Conservation (phyloP, 2,797 vertebrate species). For the Eulemur rubriventer region DNA sequence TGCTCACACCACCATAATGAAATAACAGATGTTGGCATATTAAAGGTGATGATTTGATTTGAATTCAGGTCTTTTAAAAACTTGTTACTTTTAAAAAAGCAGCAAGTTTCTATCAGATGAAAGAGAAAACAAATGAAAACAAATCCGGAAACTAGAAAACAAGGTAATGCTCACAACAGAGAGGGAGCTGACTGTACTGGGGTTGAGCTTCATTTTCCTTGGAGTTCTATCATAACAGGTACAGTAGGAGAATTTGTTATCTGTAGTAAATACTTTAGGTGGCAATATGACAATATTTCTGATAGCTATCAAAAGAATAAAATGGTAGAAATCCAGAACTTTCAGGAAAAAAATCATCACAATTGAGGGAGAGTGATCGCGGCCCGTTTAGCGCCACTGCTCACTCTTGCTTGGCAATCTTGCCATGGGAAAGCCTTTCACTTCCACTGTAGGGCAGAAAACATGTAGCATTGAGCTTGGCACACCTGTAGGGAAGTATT, state of each 20-base stretch:
- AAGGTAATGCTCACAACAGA: background rate
- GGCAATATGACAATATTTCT: background rate
- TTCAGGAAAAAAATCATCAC: background rate
- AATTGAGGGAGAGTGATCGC: background rate
- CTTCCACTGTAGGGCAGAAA: background rate
- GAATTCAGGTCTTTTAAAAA: background rate
- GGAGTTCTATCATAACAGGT: background rate
- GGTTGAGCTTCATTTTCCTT: background rate
- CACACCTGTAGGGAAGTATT: background rate
- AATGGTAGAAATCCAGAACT: background rate
- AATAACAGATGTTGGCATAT: background rate
- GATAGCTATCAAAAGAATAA: background rate
- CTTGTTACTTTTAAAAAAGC: too few relatives aligned
- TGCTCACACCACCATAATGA: background rate
- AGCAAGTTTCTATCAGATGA: background rate
- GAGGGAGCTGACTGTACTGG: too few relatives aligned
- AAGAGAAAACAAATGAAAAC: background rate
- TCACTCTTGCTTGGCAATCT: background rate
- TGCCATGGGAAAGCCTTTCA: background rate
- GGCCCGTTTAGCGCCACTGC: background rate
- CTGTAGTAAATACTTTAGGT: background rate
- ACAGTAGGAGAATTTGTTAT: background rate
- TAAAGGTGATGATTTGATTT: slow-evolving; percentile 1
- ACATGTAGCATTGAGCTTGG: background rate
- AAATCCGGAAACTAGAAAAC: background rate